Evolutionary conservation across 2,113 vertebrate species (phyloP).

Genomic region (Daboia siamensis): DNA sequence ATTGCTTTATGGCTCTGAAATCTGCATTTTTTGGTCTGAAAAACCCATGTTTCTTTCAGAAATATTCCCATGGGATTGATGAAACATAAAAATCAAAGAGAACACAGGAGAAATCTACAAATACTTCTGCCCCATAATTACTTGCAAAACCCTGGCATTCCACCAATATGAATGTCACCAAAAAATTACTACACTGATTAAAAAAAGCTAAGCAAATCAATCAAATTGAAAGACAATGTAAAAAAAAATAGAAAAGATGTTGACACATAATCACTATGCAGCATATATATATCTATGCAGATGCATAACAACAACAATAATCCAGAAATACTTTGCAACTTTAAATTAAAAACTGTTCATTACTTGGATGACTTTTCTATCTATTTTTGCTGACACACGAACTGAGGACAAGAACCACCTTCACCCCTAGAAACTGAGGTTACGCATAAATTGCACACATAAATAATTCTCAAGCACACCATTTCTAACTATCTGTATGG

Average conservation of each 20-base stretch:
- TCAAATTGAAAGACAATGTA: background rate
- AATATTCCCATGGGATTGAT: background rate
- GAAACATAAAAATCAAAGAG: background rate
- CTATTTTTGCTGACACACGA: background rate
- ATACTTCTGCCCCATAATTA: background rate
- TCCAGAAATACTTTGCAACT: background rate
- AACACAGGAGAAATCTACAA: background rate
- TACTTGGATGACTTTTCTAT: background rate
- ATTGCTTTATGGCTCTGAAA: background rate
- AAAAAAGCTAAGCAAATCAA: background rate
- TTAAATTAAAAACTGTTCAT: background rate
- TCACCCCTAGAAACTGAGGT: background rate
- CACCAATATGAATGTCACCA: background rate
- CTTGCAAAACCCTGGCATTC: background rate
- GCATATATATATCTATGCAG: background rate
- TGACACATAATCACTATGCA: background rate
- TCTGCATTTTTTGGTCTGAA: background rate
- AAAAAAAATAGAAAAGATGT: background rate
- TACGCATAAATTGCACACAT: background rate
- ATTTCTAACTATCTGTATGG: background rate
- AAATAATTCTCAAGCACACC: background rate
- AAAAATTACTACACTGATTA: background rate
- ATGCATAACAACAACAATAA: background rate
- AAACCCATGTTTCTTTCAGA: background rate
- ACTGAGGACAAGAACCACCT: background rate